phyloP scores from a whole-genome alignment of 2,888 invertebrate genomes.

The Machimus atricapillus region DNA sequence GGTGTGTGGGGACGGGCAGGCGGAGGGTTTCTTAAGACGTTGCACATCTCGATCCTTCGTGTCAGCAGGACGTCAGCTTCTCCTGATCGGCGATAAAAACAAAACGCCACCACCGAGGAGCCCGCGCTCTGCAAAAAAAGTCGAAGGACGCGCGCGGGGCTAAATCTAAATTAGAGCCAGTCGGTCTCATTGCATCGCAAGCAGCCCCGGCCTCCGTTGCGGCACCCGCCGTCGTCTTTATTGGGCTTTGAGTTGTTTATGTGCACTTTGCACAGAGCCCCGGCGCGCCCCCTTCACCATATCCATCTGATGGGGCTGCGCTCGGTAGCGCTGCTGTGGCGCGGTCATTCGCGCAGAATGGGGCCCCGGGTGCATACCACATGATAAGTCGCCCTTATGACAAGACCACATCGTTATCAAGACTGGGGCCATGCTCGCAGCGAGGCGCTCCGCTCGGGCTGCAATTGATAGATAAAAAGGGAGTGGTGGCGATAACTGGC shows the following conservation, averaged over 20 bases:
- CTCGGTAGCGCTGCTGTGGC: not conserved
- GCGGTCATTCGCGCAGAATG: conserved; percentile 34
- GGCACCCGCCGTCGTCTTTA: conserved; percentile 40
- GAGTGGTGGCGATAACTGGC: conserved; percentile 25
- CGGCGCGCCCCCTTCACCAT: not conserved
- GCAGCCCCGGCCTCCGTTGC: not conserved
- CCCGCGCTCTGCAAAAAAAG: not conserved
- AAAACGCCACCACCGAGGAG: not conserved
- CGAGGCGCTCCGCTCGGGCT: not conserved
- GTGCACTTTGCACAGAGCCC: conserved; percentile 33
- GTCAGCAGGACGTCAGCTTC: conserved; percentile 39
- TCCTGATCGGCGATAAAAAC: conserved; percentile 33
- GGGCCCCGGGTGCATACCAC: conserved; percentile 27
- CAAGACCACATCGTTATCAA: conserved; percentile 38
- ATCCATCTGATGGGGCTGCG: not conserved
- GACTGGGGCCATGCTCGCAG: conserved; percentile 3
- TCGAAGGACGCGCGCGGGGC: conserved; percentile 16
- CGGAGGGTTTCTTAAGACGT: conserved; percentile 11
- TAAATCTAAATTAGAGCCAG: conserved; percentile 35
- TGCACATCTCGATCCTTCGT: conserved; percentile 26
- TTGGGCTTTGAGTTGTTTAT: conserved; percentile 42
- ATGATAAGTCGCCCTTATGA: conserved; percentile 38
- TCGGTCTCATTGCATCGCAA: conserved; percentile 26
- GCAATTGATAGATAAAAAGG: conserved; percentile 35
- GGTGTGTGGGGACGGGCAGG: not conserved